These are phyloP conservation scores for Papilio gigon DNA, from an alignment of 2,888 invertebrate genomes.

Conservation along the genomic window DNA sequence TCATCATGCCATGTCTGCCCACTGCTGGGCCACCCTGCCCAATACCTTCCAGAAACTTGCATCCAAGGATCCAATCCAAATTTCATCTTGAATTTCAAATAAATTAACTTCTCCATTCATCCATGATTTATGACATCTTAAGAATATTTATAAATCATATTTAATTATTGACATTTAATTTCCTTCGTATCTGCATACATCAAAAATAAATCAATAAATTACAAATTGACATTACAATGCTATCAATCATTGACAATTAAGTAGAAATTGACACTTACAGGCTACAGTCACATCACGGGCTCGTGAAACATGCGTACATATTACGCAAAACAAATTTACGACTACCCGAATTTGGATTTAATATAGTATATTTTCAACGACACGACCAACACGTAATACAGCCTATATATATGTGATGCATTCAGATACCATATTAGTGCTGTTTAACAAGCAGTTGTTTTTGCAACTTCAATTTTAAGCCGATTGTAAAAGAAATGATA, in stretches of 20 bases:
- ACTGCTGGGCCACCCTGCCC: too few species aligned
- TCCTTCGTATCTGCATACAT: too few species aligned
- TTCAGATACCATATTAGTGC: slow-evolving; percentile 24
- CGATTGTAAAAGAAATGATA: not conserved
- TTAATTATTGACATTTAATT: too few species aligned
- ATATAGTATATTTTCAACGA: not conserved
- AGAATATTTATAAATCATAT: too few species aligned
- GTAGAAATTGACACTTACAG: slow-evolving; percentile 39
- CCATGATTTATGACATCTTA: too few species aligned
- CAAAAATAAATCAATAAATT: not conserved
- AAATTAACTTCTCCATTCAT: too few species aligned
- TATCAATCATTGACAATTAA: slow-evolving; percentile 30
- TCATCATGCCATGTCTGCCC: too few species aligned
- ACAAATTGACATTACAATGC: slow-evolving; percentile 32
- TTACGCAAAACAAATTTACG: slow-evolving; percentile 7
- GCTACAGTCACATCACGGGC: slow-evolving; percentile 16
- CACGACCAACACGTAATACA: not conserved
- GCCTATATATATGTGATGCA: not conserved
- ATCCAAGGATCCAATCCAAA: too few species aligned
- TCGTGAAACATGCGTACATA: slow-evolving; percentile 9
- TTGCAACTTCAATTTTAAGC: not conserved
- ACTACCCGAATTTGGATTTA: slow-evolving; percentile 26
- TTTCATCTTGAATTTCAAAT: too few species aligned
- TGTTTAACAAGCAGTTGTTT: not conserved
- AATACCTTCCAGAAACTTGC: too few species aligned